Base-by-base conservation (phyloP, 1,140 invertebrate genomes). In the Scaptomyza graminum region DNA sequence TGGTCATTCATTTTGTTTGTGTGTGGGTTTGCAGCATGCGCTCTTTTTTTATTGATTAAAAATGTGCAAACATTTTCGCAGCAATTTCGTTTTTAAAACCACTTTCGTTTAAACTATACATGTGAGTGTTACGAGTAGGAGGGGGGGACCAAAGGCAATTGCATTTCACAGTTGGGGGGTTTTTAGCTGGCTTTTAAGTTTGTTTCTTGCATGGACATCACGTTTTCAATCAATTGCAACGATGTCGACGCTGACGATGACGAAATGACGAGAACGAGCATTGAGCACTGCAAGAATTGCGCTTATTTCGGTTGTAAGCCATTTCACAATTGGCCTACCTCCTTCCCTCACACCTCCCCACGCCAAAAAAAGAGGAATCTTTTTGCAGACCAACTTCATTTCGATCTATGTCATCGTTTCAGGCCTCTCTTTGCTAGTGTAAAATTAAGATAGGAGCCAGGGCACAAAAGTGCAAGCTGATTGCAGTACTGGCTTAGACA, bases 161-260 rank as follows among this genome's bases (percentile, higher is more conserved):
- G 9, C 9, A 39, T 12, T 39, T 39, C 37, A 39, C 37, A 39
- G 37, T 31, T 22, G 43, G 43, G 51, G 46, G 28, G 28, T 51
- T 64, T 56, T 64, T 56, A 76, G 49, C 18, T 55, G 71, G 83
- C 63, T 82, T 85, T 87, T 87, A 87, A 87, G 82, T 87, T 87
- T 88, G 83, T 82, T 87, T 87, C 87, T 82, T 82, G 82, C 78
- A 87, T 87, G 82, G 83, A 82, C 82, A 87, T 87, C 82, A 87
- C 82, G 82, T 87, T 87, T 87, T 87, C 82, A 87, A 87, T 87
- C 82, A 87, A 88, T 88, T 88, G 82, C 83, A 87, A 87, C 82
- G 82, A 81, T 79, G 72, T 62, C 62, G 59, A 56, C 62, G 22
- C 13, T 47, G 28, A 18, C 57, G 51, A 55, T 39, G 41, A 22